Evolutionary conservation across 1,140 invertebrate species (phyloP), one percentile per base, ranked within the genome.

Genomic region (Ceratina australensis): DNA sequence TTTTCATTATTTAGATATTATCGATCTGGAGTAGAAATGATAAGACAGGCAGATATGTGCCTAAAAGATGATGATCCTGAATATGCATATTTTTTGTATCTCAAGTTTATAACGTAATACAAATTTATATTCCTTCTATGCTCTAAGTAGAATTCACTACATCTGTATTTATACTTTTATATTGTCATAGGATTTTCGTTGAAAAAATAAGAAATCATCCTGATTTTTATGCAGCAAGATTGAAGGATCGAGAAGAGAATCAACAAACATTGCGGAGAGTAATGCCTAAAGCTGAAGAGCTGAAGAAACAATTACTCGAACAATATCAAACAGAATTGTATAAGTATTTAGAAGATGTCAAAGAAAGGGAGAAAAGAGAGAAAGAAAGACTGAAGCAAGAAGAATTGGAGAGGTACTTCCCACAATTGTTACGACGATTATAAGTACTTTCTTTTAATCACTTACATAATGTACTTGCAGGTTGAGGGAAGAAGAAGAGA

Each of bases 161-260:
- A 26, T 47, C 4, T 3, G 10, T 66, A n/a, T 54, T 66, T 49
- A n/a, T 18, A 49, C 3, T 59, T 54, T 42, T 80, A 2, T 65
- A 78, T 78, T 81, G 0, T 92, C 93, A 42, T 82, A 96, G 95
- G 80, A 93, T 99, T 83, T 98, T 98, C 93, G 87, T 99, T 72
- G 97, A 99, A 90, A 98, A 98, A 93, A 96, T 98, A 81, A 93
- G 95, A 72, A 93, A 95, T 84, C 98, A 99, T 93, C 97, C 97
- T 16, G 95, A 96, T 65, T 98, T 96, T 92, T 93, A 93, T 57
- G 93, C 91, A 52, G 94, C 97, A 33, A 94, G 96, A 28, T 79
- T 92, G n/a, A 93, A 94, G 76, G 95, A 97, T 20, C 96, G 95
- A 88, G 87, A 93, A 24, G 93, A 93, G 12, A 97, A 96, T 88